These are phyloP conservation scores for Chroicocephalus ridibundus DNA, from an alignment of 2,113 vertebrate genomes.

Conservation along the genomic window DNA sequence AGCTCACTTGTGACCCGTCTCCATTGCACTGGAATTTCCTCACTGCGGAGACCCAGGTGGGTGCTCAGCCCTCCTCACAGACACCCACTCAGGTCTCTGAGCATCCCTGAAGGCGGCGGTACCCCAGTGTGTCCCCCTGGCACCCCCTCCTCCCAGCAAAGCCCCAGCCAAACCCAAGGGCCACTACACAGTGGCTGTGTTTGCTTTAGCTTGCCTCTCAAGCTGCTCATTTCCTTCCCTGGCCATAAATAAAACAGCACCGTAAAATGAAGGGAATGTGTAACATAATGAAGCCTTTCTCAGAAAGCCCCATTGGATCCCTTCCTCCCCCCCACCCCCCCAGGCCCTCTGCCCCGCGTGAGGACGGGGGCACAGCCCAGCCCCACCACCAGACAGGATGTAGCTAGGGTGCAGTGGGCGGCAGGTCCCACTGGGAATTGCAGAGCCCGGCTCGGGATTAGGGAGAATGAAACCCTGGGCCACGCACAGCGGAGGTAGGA, in stretches of 20 bases:
- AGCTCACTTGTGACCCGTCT: accelerated
- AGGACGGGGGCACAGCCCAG: background rate
- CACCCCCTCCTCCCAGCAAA: background rate
- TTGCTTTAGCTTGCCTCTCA: background rate
- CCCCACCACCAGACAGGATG: background rate
- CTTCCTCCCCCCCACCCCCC: background rate
- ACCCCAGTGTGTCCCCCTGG: accelerated
- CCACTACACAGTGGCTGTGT: background rate
- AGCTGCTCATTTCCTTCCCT: constrained; percentile 37
- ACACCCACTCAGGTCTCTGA: accelerated
- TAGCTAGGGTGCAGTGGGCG: accelerated
- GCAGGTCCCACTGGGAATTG: accelerated
- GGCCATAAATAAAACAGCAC: constrained; percentile 25
- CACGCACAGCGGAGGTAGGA: background rate
- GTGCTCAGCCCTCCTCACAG: background rate
- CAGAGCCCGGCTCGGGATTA: background rate
- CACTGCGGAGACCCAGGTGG: accelerated
- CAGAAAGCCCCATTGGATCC: background rate
- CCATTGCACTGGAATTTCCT: background rate
- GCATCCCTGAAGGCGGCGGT: background rate
- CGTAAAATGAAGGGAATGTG: constrained; percentile 22
- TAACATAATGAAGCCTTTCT: constrained; percentile 54
- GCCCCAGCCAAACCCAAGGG: background rate
- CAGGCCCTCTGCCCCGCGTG: accelerated
- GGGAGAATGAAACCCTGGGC: background rate